Base-by-base conservation (phyloP, 2,113 vertebrate species). In the Aptenodytes forsteri region DNA sequence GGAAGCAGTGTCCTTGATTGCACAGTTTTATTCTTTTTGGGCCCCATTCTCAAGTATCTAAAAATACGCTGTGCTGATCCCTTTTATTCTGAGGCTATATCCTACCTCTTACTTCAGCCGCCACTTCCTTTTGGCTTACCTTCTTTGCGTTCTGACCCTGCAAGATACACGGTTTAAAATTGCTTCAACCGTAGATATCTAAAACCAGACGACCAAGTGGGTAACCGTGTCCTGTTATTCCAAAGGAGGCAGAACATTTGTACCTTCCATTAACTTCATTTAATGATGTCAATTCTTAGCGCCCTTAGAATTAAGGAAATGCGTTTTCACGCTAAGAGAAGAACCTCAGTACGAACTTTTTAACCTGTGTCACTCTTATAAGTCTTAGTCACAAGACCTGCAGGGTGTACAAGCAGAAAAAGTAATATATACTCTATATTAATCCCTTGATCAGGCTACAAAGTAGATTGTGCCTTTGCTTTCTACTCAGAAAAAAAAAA, bases 1-100 rank as follows among this genome's bases (percentile, higher is more conserved):
- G 96, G 96, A 97, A 96, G 73, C 83, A 70, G 89, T 50, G 94
- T 96, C 92, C 96, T 97, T 97, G 97, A 95, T 97, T 95, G 85
- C 78, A 95, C 4, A 34, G 89, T 88, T 94, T 95, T 88, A 62
- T 91, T 96, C 93, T 94, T 76, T 96, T 96, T 85, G 46, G 84
- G 58, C 89, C 77, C 27, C 70, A 94, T 97, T 97, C 93, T 89
- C 81, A 97, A 96, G 95, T 59, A 83, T 97, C 95, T 97, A 97
- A 97, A 97, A 96, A 97, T 97, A 97, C 18, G 71, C 62, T 80
- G 62, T 77, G 26, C 85, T 77, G 70, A 85, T 95, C 66, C 22
- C 64, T 91, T 96, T 96, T 86, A 91, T 97, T 97, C 93, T 90
- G 78, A 97, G 55, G 75, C 85, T 91, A 93, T 94, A 96, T 97